Conservation (phyloP, 2,797 vertebrate species). For the Setipinna tenuifilis region DNA sequence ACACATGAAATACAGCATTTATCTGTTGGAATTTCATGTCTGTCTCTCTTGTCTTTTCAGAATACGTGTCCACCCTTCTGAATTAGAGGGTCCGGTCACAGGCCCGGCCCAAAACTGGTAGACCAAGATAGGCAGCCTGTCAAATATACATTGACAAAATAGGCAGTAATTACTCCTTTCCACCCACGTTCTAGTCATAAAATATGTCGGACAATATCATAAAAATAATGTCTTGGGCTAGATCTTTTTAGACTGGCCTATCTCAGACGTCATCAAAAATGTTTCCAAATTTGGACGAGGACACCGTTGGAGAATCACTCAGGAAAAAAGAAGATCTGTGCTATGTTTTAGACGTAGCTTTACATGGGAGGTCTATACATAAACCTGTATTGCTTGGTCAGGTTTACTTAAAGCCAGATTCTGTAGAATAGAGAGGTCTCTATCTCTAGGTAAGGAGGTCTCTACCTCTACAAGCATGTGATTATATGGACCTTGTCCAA, state of each 20-base stretch:
- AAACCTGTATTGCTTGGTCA: neutral
- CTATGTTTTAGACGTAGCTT: too few relatives aligned
- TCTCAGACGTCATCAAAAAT: neutral
- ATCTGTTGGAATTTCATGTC: slow-evolving; percentile 3
- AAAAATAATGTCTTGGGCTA: neutral
- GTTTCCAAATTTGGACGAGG: neutral
- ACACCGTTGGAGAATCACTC: neutral
- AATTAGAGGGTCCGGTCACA: slow-evolving; percentile 33
- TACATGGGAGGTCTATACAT: neutral
- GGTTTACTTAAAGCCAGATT: neutral
- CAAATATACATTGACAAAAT: slow-evolving; percentile 36
- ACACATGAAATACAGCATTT: neutral
- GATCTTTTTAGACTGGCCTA: neutral
- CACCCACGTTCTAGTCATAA: slow-evolving; percentile 7
- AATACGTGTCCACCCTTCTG: slow-evolving; percentile 19
- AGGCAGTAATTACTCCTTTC: slow-evolving; percentile 42
- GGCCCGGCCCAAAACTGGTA: slow-evolving; percentile 35
- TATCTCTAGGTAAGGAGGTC: neutral
- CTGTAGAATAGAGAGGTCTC: neutral
- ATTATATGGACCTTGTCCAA: too few relatives aligned
- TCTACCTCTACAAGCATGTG: too few relatives aligned
- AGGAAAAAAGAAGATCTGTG: neutral
- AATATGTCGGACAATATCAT: neutral
- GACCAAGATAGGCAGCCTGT: slow-evolving; percentile 38
- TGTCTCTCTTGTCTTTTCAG: neutral